Base-by-base conservation (phyloP, 2,888 invertebrate genomes). In the Notocelia uddmanniana region DNA sequence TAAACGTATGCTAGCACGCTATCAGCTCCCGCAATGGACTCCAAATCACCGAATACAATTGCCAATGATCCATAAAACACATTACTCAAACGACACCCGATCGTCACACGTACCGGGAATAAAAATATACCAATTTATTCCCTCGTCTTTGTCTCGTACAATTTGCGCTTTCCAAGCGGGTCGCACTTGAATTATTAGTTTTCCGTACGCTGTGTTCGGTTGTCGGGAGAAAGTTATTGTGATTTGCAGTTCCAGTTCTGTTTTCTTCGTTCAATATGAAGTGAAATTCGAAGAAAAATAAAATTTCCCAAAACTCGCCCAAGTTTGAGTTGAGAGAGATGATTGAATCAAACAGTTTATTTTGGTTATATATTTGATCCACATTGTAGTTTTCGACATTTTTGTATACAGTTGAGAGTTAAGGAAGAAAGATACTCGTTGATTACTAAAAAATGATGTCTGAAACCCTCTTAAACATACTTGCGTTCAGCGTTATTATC, bases 31-130 rank as follows among this genome's bases (percentile, higher is more conserved):
- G 55, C 54, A 66, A 64, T 55, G 23, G 62, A 70, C 66, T 68
- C 62, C 58, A 74, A 59, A 34, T 62, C 60, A 50, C 58, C 73
- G 75, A 80, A 80, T 78, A 83, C 83, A 83, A 85, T 80, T 78
- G 79, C 80, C 79, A 81, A 83, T 83, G 85, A 84, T 81, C 79
- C 81, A 83, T 84, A 85, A 82, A 86, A 81, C 76, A 77, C 80
- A 85, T 85, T 80, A 82, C 81, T 85, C 81, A 84, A 78, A 82
- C 76, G 78, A 81, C 78, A 76, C 75, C 73, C 76, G 79, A 77
- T 79, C 79, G 80, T 86, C 86, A 85, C 82, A 83, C 80, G 80
- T 77, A 70, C 74, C 68, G 71, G 52, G 79, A 78, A 80, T 80
- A 81, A 80, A 78, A 81, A 81, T 78, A 78, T 75, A 76, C 76